A percentile compares a stretch with the other conserved stretches of the same genome.
These are phyloP conservation scores for Rhamphomyia laevipes DNA, from an alignment of 2,888 invertebrate genomes.

Conservation along the genomic window DNA sequence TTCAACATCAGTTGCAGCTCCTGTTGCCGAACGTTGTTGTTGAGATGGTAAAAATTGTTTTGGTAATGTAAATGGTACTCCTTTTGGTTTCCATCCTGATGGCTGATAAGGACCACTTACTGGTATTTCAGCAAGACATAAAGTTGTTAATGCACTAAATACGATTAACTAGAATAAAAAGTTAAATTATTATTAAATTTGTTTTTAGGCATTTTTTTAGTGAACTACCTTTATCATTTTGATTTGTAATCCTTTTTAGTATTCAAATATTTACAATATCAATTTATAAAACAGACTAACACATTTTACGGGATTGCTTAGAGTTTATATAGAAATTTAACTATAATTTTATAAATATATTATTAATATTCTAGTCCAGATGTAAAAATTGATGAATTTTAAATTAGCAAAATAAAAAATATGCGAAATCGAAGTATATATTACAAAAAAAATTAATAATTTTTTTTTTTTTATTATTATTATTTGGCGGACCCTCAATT, in stretches of 20 bases:
- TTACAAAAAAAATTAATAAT: not conserved
- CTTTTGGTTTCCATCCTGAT: slow-evolving; percentile 36
- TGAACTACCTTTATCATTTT: slow-evolving; percentile 3
- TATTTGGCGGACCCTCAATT: slow-evolving; percentile 12
- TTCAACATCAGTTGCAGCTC: slow-evolving; percentile 19
- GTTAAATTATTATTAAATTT: not conserved
- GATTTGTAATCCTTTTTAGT: not conserved
- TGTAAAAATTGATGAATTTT: not conserved
- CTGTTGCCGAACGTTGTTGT: slow-evolving; percentile 12
- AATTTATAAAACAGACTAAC: not conserved
- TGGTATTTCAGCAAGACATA: slow-evolving; percentile 20
- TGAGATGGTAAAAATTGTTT: slow-evolving; percentile 20
- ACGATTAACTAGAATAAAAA: slow-evolving; percentile 16
- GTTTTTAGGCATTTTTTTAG: not conserved
- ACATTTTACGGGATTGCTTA: not conserved
- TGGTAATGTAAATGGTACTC: slow-evolving; percentile 32
- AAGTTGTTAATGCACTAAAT: slow-evolving; percentile 13
- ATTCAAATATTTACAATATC: no score
- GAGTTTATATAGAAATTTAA: not conserved
- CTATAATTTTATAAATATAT: not conserved
- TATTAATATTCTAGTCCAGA: not conserved
- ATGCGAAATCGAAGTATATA: not conserved
- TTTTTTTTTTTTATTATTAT: not conserved
- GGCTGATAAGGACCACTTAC: slow-evolving; percentile 30
- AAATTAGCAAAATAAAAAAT: not conserved